Base-by-base conservation (phyloP, 2,797 vertebrate genomes). In the Zalophus californianus region DNA sequence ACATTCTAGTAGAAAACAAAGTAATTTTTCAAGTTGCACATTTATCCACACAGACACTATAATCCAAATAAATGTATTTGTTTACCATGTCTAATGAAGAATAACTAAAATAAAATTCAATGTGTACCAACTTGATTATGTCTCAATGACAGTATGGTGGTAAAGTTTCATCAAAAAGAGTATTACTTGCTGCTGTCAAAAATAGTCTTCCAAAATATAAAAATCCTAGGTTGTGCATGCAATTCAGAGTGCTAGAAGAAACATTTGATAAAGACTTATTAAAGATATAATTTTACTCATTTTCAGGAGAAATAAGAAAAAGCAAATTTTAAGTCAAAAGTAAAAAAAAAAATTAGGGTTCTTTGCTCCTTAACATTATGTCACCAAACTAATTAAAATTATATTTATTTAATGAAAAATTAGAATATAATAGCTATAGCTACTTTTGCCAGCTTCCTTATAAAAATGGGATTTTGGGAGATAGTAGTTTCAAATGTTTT, bases 61-160 rank as follows among this genome's bases (percentile, higher is more conserved):
- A 70, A 86, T 84, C 29, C 70, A 94, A 96, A 80, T 77, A 94
- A 96, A 56, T 91, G 38, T 92, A 79, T 97, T 97, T 97, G 80
- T 95, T 96, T 82, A 62, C 13, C 21, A 82, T 85, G 52, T 62
- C 85, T 95, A 97, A 95, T 95, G 70, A 95, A 96, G 68, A 93
- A 68, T 90, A 95, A 96, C 54, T 94, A 93, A 83, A 38, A 23
- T 89, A 96, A 97, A 97, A 94, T 88, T 95, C 58, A 97, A 73
- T 89, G 62, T 29, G 52, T 80, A 94, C 60, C 58, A 96, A 96
- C 27, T 86, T 89, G 97, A 93, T 96, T 97, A 80, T 87, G 60
- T 86, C 78, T 96, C 48, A 64, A 18, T 91, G 87, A 91, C 23
- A 94, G 92, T 7, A 56, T 35, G 54, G 90, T 86, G n/a, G 27